These are phyloP conservation scores for Astyanax mexicanus DNA, from an alignment of 2,797 vertebrate genomes.

Conservation along the genomic window DNA sequence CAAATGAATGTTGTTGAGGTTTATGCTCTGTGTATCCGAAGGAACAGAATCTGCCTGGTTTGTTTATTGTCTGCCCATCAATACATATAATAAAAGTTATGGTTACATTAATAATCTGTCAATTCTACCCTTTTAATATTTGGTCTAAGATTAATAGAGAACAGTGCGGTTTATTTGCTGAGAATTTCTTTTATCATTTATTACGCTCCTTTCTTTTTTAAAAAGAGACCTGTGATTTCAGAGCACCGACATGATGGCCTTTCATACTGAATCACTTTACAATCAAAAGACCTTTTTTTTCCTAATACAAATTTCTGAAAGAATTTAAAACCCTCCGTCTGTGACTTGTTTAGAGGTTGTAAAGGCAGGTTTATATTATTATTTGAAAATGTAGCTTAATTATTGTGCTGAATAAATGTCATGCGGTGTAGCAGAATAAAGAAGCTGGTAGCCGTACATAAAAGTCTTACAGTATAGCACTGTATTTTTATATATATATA, in stretches of 20 bases:
- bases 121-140: too few species aligned
- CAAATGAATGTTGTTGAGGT: neutral
- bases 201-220: neutral
- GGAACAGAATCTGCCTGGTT: neutral
- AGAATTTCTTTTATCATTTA: neutral
- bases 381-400: neutral
- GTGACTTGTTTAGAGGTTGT: neutral
- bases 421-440: neutral
- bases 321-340: neutral
- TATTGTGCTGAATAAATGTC: neutral
- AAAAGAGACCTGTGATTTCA: neutral
- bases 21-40: neutral
- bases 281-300: neutral
- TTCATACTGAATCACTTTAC: neutral
- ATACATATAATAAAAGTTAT: neutral
- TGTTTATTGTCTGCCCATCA: neutral
- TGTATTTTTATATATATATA: too few species aligned
- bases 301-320: neutral
- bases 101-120: neutral
- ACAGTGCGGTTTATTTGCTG: neutral
- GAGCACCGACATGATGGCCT: neutral
- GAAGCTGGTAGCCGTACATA: neutral
- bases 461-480: too few species aligned
- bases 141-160: neutral
- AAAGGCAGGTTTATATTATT: neutral